phyloP scores from a whole-genome alignment of 2,888 invertebrate species.

The Paralinhomoeus sp. region DNA sequence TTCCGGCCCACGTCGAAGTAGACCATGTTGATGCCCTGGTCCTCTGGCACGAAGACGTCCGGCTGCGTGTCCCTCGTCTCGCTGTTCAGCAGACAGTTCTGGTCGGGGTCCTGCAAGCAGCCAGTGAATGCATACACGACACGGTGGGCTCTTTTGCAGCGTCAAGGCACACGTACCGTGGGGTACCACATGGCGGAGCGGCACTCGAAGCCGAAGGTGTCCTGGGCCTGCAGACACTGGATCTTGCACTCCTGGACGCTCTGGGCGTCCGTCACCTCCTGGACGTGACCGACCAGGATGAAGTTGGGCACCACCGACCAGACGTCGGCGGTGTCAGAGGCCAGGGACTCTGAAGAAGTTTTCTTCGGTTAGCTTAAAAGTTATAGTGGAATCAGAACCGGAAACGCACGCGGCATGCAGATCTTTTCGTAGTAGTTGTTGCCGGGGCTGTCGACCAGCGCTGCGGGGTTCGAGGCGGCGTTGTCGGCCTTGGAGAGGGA shows the following conservation, averaged over 20 bases:
- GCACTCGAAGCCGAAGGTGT: slow-evolving; percentile 11
- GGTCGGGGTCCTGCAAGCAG: slow-evolving; percentile 11
- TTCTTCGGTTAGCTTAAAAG: too few relatives aligned
- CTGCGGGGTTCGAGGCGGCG: neutral
- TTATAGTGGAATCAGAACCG: too few relatives aligned
- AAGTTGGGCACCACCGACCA: slow-evolving; percentile 8
- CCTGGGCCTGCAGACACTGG: slow-evolving; percentile 8
- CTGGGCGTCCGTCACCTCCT: slow-evolving; percentile 11
- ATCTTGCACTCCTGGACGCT: slow-evolving; percentile 9
- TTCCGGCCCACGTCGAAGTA: slow-evolving; percentile 18
- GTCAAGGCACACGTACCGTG: slow-evolving; percentile 7
- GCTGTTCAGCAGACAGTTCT: slow-evolving; percentile 12
- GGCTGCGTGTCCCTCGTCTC: slow-evolving; percentile 9
- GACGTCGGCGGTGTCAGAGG: slow-evolving; percentile 3
- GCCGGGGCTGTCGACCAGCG: neutral
- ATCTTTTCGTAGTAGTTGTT: slow-evolving; percentile 7
- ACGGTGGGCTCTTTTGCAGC: neutral
- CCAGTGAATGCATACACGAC: neutral
- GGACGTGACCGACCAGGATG: slow-evolving; percentile 13
- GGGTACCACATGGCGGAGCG: slow-evolving; percentile 12
- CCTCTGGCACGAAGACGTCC: slow-evolving; percentile 12
- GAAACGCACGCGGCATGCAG: slow-evolving; percentile 3
- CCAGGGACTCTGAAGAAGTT: neutral
- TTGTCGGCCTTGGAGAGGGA: neutral
- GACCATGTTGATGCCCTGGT: slow-evolving; percentile 9